Conservation (phyloP, 2,797 vertebrate species). For the Cyclura pinguis region DNA sequence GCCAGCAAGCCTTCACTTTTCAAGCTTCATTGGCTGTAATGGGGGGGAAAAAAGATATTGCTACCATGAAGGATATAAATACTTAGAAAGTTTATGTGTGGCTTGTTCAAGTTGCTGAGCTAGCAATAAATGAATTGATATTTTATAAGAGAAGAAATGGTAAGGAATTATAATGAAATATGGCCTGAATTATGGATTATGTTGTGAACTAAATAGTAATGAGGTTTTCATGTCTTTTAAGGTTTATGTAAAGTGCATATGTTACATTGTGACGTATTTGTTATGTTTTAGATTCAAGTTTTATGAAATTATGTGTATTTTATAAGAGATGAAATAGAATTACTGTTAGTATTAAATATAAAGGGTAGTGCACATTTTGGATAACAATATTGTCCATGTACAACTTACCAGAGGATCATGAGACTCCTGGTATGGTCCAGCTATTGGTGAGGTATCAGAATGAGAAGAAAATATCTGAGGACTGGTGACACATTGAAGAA, state of each 20-base stretch:
- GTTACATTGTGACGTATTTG: neutral
- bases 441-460: neutral
- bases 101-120: constrained; percentile 11
- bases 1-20: neutral
- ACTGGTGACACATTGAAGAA: too few species aligned
- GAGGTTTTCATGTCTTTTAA: constrained; percentile 23
- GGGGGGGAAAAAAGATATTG: neutral
- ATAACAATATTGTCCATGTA: neutral
- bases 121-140: constrained; percentile 19
- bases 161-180: constrained; percentile 13
- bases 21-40: neutral
- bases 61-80: constrained; percentile 7
- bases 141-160: constrained; percentile 10
- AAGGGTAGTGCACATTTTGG: neutral
- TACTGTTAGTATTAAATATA: constrained; percentile 2
- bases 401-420: neutral
- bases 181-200: constrained; percentile 26
- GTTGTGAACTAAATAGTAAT: constrained; percentile 24
- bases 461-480: neutral
- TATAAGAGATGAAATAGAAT: constrained; percentile 15
- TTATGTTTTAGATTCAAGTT: neutral
- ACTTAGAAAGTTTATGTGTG: neutral
- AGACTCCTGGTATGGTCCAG: neutral
- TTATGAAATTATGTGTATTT: neutral
- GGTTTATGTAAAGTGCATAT: constrained; percentile 9